Evolutionary conservation across 2,888 invertebrate genomes (phyloP).

Genomic region (Torymus texanus): DNA sequence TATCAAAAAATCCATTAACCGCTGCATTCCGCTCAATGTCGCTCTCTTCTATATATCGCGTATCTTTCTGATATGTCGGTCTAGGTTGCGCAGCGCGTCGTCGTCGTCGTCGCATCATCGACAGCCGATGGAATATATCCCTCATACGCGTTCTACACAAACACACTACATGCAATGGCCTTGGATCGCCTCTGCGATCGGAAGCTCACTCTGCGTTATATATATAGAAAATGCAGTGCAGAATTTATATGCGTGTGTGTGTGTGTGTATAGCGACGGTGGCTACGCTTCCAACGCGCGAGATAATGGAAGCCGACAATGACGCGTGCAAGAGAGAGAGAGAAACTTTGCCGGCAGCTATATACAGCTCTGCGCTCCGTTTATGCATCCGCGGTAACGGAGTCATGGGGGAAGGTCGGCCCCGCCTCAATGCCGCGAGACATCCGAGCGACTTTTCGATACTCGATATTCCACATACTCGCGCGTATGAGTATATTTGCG

Average conservation of each 20-base stretch:
- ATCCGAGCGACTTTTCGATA: conserved; percentile 24
- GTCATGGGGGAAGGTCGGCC: not conserved
- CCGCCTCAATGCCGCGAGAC: not conserved
- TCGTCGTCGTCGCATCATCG: not conserved
- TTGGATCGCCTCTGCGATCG: no score
- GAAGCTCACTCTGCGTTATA: no score
- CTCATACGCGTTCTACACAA: no score
- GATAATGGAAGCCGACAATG: not conserved
- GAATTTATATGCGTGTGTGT: no score
- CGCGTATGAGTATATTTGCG: no score
- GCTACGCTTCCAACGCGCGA: conserved; percentile 3
- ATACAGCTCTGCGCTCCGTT: no score
- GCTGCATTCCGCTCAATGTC: conserved; percentile 44
- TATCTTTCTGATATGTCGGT: conserved; percentile 7
- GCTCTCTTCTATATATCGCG: not conserved
- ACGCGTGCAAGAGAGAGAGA: not conserved
- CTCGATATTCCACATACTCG: conserved; percentile 3
- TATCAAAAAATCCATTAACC: conserved; percentile 32
- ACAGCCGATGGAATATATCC: conserved; percentile 19
- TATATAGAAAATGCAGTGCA: no score
- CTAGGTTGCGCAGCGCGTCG: conserved; percentile 37
- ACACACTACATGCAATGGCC: no score
- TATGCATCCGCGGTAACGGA: no score
- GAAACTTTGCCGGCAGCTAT: conserved; percentile 7
- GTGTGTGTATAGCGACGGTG: no score